Percentiles rank a stretch among this genome's conserved stretches.
These are phyloP conservation scores for Plebejus argus DNA, from an alignment of 2,888 invertebrate species.

Conservation along the genomic window DNA sequence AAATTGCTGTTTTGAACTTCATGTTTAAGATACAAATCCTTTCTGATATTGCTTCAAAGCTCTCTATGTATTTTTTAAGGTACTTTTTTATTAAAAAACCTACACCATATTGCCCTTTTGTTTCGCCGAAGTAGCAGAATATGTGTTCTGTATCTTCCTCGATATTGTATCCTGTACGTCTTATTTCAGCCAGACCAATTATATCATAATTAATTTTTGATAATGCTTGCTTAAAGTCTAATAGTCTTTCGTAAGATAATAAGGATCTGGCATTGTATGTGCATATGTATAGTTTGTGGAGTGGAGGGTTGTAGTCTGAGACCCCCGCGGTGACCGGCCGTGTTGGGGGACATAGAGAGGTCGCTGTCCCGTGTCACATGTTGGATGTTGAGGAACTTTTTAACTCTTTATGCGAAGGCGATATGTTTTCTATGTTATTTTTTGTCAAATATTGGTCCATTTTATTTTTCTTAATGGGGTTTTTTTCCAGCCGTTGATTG, in stretches of 20 bases:
- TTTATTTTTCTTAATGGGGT: no score
- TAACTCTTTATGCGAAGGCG: not conserved
- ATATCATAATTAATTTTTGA: conserved; percentile 35
- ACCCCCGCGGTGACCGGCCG: conserved; percentile 35
- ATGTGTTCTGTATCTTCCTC: conserved; percentile 34
- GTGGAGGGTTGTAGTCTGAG: conserved; percentile 38
- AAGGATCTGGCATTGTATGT: conserved; percentile 38
- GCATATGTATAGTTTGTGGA: conserved; percentile 34
- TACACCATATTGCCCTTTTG: conserved; percentile 37
- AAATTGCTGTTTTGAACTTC: no score
- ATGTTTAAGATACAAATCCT: conserved; percentile 20
- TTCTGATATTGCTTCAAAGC: conserved; percentile 33
- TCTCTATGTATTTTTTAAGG: conserved; percentile 33
- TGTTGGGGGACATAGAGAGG: conserved; percentile 31
- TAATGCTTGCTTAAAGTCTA: conserved; percentile 34
- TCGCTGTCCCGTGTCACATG: conserved; percentile 4
- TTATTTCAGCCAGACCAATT: conserved; percentile 11
- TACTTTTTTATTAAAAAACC: conserved; percentile 38
- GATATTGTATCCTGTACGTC: conserved; percentile 33
- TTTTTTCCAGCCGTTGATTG: no score
- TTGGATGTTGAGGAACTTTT: not conserved
- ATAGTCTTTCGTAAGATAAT: conserved; percentile 31
- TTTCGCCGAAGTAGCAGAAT: conserved; percentile 35
- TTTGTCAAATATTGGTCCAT: no score
- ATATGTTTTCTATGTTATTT: no score